Evolutionary conservation across 1,140 invertebrate genomes (phyloP).

Genomic region (Dendroctonus ponderosae): DNA sequence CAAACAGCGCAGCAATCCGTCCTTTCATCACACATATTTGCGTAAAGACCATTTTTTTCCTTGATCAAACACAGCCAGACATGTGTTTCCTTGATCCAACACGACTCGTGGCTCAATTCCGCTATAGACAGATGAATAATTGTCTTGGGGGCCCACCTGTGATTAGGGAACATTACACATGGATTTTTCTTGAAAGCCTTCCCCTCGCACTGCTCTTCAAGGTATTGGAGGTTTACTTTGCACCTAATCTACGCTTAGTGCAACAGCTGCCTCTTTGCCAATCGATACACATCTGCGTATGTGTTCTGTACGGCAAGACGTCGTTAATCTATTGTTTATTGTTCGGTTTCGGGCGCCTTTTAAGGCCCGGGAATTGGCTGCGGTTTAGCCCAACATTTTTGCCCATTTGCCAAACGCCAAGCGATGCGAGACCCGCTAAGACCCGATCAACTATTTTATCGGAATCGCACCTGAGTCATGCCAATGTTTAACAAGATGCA

Average conservation of each 20-base stretch:
- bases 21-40: no score
- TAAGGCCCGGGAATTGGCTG: not conserved
- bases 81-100: not conserved
- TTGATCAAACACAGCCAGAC: no score
- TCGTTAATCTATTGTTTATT: conserved; percentile 12
- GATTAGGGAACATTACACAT: conserved; percentile 32
- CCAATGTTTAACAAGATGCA: not conserved
- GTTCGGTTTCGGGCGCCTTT: not conserved
- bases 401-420: not conserved
- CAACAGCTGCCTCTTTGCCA: conserved; percentile 27
- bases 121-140: conserved; percentile 25
- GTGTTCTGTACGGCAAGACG: conserved; percentile 15
- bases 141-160: conserved; percentile 27
- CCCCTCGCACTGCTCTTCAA: conserved; percentile 17
- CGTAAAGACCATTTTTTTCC: no score
- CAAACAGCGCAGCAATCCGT: no score
- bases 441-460: not conserved
- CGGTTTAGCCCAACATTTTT: not conserved
- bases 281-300: conserved; percentile 30
- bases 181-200: conserved; percentile 31
- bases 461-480: not conserved
- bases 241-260: conserved; percentile 21
- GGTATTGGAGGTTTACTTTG: conserved; percentile 29
- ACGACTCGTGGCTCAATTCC: conserved; percentile 14
- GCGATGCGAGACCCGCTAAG: not conserved